Evolutionary conservation across 2,113 vertebrate genomes (phyloP), one percentile per base, ranked within the genome.

Genomic region (Riparia riparia): DNA sequence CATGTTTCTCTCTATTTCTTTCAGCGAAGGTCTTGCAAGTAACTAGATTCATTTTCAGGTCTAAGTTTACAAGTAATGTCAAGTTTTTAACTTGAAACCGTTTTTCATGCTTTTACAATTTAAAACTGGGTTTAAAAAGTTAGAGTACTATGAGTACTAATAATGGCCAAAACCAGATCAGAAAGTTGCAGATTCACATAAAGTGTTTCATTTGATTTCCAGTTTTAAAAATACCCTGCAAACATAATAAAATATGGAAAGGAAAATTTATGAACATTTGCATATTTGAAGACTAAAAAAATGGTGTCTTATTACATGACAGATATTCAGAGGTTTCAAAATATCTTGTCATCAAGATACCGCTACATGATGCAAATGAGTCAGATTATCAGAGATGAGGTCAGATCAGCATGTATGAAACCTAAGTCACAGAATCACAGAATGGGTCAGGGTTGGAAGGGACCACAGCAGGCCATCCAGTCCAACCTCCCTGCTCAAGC

Each of bases 101-200:
- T 72, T 41, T 82, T 72, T 44, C 20, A 69, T 34, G 6, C 14
- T 47, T 86, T 50, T 80, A 34, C 9, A 24, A 53, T 54, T 54
- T 56, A 60, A 85, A 68, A 8, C 5, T 65, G 14, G 1, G 31
- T 80, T 56, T 49, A 64, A 31, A 28, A 89, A 42, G 25, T 37
- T 31, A 32, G 5, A 81, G 14, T 29, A 58, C 8, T 29, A 3
- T 14, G 12, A 70, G 21, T n/a, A 57, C 32, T 25, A 78, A 49
- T 14, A 34, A 73, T 8, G 8, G 10, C 18, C 39, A 63, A 82
- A 69, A 49, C 1, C 17, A 44, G 28, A 69, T 25, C 3, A 2
- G 41, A 31, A 87, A 34, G 2, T 22, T 61, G 1, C 1, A 15
- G 25, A 42, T 45, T 45, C 32, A 32, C 2, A 41, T 0, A 8